These are phyloP conservation scores for Karalla daura DNA, from an alignment of 2,797 vertebrate species.

Conservation along the genomic window DNA sequence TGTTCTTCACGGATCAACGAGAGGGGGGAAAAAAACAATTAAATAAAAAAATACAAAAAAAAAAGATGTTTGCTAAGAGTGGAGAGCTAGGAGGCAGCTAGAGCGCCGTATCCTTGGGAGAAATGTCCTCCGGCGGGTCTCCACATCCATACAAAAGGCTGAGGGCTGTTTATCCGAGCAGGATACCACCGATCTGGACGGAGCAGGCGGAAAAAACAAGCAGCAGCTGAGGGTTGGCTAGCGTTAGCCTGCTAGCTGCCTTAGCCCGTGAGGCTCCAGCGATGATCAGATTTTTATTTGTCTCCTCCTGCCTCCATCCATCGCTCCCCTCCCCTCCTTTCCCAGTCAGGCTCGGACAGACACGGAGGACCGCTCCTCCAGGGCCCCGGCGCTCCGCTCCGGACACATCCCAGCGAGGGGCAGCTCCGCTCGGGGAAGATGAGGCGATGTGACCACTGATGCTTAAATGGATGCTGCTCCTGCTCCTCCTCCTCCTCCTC, in stretches of 20 bases:
- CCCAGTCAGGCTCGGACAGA: slow-evolving; percentile 34
- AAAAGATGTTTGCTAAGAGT: slow-evolving; percentile 21
- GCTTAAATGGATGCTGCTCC: slow-evolving; percentile 74
- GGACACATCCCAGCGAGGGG: slow-evolving; percentile 49
- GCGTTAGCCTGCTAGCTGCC: slow-evolving; percentile 53
- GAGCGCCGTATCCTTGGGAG: slow-evolving; percentile 41
- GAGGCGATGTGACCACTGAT: slow-evolving; percentile 36
- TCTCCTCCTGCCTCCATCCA: slow-evolving; percentile 59
- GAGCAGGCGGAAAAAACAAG: slow-evolving; percentile 8
- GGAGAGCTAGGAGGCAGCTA: slow-evolving; percentile 22
- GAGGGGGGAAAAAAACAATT: not conserved
- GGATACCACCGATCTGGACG: slow-evolving; percentile 10
- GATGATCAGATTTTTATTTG: slow-evolving; percentile 49
- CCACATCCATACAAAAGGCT: slow-evolving; percentile 10
- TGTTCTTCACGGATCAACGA: slow-evolving; percentile 28
- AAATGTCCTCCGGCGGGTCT: slow-evolving; percentile 58
- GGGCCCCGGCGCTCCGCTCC: slow-evolving; percentile 5
- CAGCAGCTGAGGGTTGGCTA: slow-evolving; percentile 42
- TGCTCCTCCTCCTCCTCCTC: no score
- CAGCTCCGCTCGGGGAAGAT: slow-evolving; percentile 31
- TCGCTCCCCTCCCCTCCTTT: slow-evolving; percentile 41
- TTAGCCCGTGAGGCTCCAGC: no score
- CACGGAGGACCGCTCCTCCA: not conserved
- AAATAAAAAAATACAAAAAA: not conserved
- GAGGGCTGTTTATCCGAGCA: slow-evolving; percentile 2